Conservation (phyloP, 2,113 vertebrate species). For the Atrichornis clamosus region DNA sequence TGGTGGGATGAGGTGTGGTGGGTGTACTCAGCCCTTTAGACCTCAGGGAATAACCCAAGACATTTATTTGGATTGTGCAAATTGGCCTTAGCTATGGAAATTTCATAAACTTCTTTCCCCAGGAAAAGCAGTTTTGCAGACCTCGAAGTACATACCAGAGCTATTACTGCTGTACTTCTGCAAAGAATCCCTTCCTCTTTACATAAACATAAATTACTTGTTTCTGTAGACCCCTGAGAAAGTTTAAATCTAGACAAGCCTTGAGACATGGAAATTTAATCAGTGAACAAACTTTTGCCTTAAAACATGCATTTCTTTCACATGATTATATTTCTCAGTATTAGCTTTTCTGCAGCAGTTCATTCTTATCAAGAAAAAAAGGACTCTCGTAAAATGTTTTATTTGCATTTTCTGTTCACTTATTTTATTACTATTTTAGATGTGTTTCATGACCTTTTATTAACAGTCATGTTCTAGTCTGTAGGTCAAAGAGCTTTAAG, state of each 20-base stretch:
- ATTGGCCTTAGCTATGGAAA: slow-evolving; percentile 27
- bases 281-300: neutral
- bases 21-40: neutral
- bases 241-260: slow-evolving; percentile 6
- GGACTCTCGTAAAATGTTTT: neutral
- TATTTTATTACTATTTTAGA: neutral
- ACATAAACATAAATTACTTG: slow-evolving; percentile 31
- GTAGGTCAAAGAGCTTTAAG: neutral
- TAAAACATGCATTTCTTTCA: neutral
- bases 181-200: slow-evolving; percentile 26
- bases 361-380: neutral
- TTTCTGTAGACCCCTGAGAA: slow-evolving; percentile 25
- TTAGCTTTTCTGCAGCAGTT: neutral
- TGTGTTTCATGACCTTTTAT: neutral
- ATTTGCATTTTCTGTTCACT: neutral
- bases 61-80: slow-evolving; percentile 13
- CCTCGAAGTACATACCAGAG: slow-evolving; percentile 17
- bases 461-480: neutral
- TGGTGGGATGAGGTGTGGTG: neutral
- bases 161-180: slow-evolving; percentile 19
- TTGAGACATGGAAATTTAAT: neutral
- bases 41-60: neutral
- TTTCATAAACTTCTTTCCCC: slow-evolving; percentile 9
- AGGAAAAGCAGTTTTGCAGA: slow-evolving; percentile 39
- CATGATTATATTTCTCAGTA: neutral